Base-by-base conservation (phyloP, 2,113 vertebrate genomes). In the Phalacrocorax carbo region DNA sequence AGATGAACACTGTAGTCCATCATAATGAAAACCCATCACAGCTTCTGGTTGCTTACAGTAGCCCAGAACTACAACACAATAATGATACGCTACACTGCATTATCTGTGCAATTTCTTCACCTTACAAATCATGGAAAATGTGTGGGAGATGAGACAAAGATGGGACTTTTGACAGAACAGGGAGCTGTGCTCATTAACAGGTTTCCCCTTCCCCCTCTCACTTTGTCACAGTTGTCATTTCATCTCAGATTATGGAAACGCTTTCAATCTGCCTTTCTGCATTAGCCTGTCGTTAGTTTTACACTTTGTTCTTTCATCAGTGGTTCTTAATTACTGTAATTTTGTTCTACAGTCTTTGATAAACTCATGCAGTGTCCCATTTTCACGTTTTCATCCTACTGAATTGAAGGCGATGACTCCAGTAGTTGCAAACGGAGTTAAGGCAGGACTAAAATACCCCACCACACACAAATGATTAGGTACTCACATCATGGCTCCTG, bases 311-410 rank as follows among this genome's bases (percentile, higher is more conserved):
- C 81, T 61, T 88, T 71, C 54, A 73, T 58, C 42, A 57, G 13
- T 49, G 34, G 29, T 32, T 87, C 54, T 91, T 94, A 94, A 93
- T 94, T 90, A 91, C 36, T 22, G 29, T 57, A 40, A 17, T 91
- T 93, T 87, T 82, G 9, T 93, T 87, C 60, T 40, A 13, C 23
- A 23, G 76, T 78, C 69, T 71, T 58, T 72, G 44, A 61, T 52
- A 90, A 78, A 83, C 30, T 87, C 20, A 64, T 13, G 5, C 15
- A 86, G 36, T 26, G 9, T 79, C 64, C 25, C 17, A 19, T 82
- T 80, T 85, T 40, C 71, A 42, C 0, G 1, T 61, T 91, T 90
- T 54, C 2, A 1, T 78, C 51, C 34, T 61, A 26, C 1, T 82
- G 82, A 91, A 65, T 65, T 65, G 64, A 82, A 76, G 51, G 38